Evolutionary conservation across 2,797 vertebrate species (phyloP).

Genomic region (Halcyon smyrnensis): DNA sequence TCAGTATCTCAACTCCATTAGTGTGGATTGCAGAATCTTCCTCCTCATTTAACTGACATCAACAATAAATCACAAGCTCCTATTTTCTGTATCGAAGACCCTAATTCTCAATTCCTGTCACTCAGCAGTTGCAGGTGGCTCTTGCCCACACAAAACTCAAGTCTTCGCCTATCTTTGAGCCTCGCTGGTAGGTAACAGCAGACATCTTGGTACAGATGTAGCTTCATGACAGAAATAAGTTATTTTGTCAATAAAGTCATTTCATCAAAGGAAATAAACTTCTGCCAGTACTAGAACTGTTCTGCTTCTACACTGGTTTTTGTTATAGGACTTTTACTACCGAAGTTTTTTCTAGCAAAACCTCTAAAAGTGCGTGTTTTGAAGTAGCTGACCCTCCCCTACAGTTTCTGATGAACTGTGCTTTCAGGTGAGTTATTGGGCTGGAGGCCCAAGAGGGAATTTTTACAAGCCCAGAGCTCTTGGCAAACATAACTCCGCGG

Average conservation of each 20-base stretch:
- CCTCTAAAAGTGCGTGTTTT: neutral
- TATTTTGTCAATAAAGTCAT: neutral
- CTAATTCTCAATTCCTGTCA: slow-evolving; percentile 6
- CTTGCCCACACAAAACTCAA: neutral
- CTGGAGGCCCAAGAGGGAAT: neutral
- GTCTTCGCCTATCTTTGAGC: neutral
- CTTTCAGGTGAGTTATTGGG: neutral
- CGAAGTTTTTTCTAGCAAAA: neutral
- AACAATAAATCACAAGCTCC: slow-evolving; percentile 25
- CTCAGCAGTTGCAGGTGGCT: neutral
- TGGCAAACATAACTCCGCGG: neutral
- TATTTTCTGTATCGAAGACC: neutral
- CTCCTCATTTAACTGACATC: slow-evolving; percentile 10
- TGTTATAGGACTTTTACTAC: neutral
- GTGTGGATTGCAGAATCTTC: neutral
- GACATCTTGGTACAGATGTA: fast-evolving
- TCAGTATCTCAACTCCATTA: slow-evolving; percentile 48
- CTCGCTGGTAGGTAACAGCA: neutral
- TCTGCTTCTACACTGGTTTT: neutral
- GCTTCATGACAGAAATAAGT: neutral
- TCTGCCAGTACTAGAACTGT: neutral
- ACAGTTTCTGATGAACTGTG: fast-evolving
- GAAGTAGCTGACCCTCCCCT: neutral
- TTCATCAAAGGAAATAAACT: neutral
- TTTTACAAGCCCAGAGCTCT: neutral